Evolutionary conservation across 2,888 invertebrate species (phyloP), one percentile per base, ranked within the genome.

Genomic region (Volucella zonaria): DNA sequence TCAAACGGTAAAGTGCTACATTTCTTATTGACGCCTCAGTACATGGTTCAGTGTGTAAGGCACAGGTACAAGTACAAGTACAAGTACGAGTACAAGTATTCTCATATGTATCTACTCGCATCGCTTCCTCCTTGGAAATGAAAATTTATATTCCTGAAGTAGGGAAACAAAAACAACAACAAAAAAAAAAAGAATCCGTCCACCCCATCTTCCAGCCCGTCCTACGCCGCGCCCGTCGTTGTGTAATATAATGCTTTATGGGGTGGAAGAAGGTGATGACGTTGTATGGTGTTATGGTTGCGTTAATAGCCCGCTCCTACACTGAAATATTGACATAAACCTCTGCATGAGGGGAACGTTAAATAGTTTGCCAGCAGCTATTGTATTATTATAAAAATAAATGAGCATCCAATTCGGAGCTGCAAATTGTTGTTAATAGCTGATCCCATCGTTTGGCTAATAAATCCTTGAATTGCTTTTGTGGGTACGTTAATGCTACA

Each of bases 381-480:
- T 23, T 23, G 18, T 23, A 23, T 80, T 75, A 71, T 71, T 71
- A 54, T 75, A 83, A 80, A 80, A 83, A 76, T 67, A 71, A 83
- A 83, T 70, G 75, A 66, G 49, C 80, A 75, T 61, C 70, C 49
- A 75, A 80, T 75, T 83, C 54, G 67, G 61, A 18, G 58, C 70
- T 70, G 80, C 71, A 83, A 83, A 83, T 83, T 79, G 79, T 75
- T 79, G 83, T 83, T 83, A 76, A 83, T 80, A 76, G 80, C 80
- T 70, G 70, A 76, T 80, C 80, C 70, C 61, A 71, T 80, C 58
- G 70, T 59, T 71, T 51, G 66, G 68, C 61, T 71, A 75, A 71
- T 83, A 76, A 80, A 83, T 83, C 66, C 38, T 45, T 56, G 74
- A 62, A 74, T 68, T 68, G 51, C 62, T 79, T 54, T n/a, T 71